Percentiles rank a stretch among this genome's conserved stretches.
Conservation (phyloP, 2,888 invertebrate species). For the Salpingus planirostris region DNA sequence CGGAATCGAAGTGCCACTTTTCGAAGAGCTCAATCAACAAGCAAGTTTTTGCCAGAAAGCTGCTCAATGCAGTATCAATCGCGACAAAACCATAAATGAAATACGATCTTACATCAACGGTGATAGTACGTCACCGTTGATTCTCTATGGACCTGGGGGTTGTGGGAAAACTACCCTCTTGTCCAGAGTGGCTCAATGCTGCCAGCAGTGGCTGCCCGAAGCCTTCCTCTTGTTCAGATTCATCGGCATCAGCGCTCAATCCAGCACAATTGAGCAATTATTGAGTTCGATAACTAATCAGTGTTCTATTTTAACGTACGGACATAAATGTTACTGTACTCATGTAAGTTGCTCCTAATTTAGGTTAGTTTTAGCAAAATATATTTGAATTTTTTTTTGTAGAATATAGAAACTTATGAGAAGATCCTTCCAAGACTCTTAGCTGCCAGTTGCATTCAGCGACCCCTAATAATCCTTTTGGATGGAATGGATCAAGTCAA, state of each 20-base stretch:
- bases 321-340: slow-evolving; percentile 54
- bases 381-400: slow-evolving; percentile 19
- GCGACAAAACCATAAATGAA: slow-evolving; percentile 59
- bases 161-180: slow-evolving; percentile 76
- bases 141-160: slow-evolving; percentile 70
- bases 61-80: slow-evolving; percentile 59
- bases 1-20: slow-evolving; percentile 53
- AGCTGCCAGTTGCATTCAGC: slow-evolving; percentile 46
- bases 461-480: slow-evolving; percentile 61
- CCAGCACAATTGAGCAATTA: slow-evolving; percentile 59
- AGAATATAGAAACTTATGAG: slow-evolving; percentile 68
- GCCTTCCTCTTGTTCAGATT: slow-evolving; percentile 49
- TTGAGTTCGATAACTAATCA: slow-evolving; percentile 69
- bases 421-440: slow-evolving; percentile 49
- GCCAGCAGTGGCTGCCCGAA: slow-evolving; percentile 56
- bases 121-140: slow-evolving; percentile 49
- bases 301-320: slow-evolving; percentile 59
- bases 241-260: slow-evolving; percentile 56
- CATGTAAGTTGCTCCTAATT: slow-evolving; percentile 43
- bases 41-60: slow-evolving; percentile 62
- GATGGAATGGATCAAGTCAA: slow-evolving; percentile 65
- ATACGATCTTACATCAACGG: slow-evolving; percentile 59
- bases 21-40: slow-evolving; percentile 65
- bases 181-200: slow-evolving; percentile 60
- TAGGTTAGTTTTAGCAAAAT: too few species aligned